phyloP scores from a whole-genome alignment of 1,140 invertebrate species.

The Babylonia areolata region DNA sequence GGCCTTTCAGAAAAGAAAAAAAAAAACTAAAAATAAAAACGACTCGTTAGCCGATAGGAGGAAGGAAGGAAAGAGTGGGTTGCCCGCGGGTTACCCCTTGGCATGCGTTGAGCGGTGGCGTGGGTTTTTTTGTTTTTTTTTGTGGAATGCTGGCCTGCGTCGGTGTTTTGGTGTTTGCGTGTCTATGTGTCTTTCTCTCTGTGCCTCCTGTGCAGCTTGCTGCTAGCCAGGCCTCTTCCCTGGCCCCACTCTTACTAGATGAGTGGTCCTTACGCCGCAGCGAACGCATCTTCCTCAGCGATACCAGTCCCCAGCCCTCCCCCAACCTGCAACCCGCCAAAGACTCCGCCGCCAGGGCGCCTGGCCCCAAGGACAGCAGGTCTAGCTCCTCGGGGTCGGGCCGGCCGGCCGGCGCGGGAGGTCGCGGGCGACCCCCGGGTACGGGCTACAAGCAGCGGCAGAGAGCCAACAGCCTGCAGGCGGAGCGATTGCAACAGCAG shows the following conservation, averaged over 20 bases:
- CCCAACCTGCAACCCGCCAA: constrained; percentile 50
- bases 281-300: constrained; percentile 76
- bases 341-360: constrained; percentile 8
- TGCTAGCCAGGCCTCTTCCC: constrained; percentile 28
- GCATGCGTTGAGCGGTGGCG: background rate
- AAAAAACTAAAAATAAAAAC: too few relatives aligned
- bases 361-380: constrained; percentile 8
- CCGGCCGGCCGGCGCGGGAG: background rate
- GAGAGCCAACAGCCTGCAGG: constrained; percentile 11
- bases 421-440: constrained; percentile 21
- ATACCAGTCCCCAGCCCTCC: constrained; percentile 71
- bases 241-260: constrained; percentile 71
- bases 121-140: background rate
- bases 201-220: constrained; percentile 38
- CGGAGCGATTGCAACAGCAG: constrained; percentile 25
- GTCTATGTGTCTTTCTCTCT: constrained; percentile 34
- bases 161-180: constrained; percentile 25
- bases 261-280: constrained; percentile 74
- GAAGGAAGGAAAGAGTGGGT: too few relatives aligned
- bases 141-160: constrained; percentile 6
- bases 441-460: constrained; percentile 29
- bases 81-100: background rate
- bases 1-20: too few relatives aligned
- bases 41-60: too few relatives aligned
- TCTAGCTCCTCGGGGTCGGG: constrained; percentile 2